Percentiles rank a stretch among this genome's conserved stretches.
phyloP scores from a whole-genome alignment of 2,797 vertebrate genomes.

The Argya squamiceps region DNA sequence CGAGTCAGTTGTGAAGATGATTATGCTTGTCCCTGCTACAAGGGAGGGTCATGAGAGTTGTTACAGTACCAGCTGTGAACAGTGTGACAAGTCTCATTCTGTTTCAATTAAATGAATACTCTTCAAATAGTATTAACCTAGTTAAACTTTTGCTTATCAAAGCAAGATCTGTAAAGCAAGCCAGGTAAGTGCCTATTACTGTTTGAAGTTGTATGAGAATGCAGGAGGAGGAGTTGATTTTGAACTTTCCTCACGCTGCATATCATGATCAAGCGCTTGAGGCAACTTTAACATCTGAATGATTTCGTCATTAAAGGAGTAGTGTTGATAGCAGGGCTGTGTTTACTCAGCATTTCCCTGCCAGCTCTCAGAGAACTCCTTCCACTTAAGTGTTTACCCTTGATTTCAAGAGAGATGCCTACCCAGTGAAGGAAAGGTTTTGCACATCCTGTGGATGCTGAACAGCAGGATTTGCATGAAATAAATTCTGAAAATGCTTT shows the following conservation, averaged over 20 bases:
- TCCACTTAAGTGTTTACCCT: not conserved
- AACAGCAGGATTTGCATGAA: not conserved
- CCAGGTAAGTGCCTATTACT: constrained; percentile 18
- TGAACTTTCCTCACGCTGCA: constrained; percentile 8
- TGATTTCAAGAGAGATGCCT: not conserved
- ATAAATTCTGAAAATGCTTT: not conserved
- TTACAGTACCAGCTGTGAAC: not conserved
- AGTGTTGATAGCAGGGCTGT: constrained; percentile 10
- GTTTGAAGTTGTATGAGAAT: constrained; percentile 19
- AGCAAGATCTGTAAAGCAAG: constrained; percentile 50
- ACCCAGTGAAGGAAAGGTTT: not conserved
- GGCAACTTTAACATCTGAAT: constrained; percentile 44
- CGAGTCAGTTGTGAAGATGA: not conserved
- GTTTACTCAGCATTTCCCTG: constrained; percentile 42
- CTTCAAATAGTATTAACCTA: constrained; percentile 28
- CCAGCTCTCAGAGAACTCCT: not conserved
- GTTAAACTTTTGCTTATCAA: constrained; percentile 51
- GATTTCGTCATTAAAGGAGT: not conserved
- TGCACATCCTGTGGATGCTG: not conserved
- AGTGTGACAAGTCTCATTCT: constrained; percentile 4
- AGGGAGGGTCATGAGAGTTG: not conserved
- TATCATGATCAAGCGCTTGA: constrained; percentile 14
- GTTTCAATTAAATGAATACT: constrained; percentile 10
- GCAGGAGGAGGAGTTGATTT: constrained; percentile 31
- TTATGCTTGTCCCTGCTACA: not conserved